Percentiles rank a stretch among this genome's conserved stretches.
These are phyloP conservation scores for Drosophila austrosaltans DNA, from an alignment of 2,888 invertebrate species.

Conservation along the genomic window DNA sequence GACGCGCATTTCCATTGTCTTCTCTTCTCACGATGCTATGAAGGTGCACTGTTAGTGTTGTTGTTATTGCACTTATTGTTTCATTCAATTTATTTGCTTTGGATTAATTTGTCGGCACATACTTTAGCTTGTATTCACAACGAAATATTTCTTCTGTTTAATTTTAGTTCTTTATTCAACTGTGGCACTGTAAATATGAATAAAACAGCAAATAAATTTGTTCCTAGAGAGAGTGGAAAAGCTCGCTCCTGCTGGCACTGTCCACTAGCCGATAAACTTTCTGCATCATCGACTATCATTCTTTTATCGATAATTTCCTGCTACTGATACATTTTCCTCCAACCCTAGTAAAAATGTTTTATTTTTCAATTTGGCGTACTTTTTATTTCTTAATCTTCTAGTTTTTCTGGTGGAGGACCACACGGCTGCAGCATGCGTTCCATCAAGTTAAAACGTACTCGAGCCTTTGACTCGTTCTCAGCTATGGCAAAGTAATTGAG, in stretches of 20 bases:
- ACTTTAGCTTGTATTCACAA: constrained; percentile 33
- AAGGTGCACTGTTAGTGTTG: constrained; percentile 41
- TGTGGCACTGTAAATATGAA: constrained; percentile 49
- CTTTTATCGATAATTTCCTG: neutral
- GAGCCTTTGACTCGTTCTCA: constrained; percentile 98
- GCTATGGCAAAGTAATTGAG: constrained; percentile 96
- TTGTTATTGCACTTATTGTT: constrained; percentile 43
- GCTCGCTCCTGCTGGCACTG: constrained; percentile 60
- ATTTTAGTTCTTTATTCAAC: constrained; percentile 39
- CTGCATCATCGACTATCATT: neutral
- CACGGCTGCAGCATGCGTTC: constrained; percentile 99
- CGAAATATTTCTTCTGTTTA: constrained; percentile 25
- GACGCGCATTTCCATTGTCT: constrained; percentile 44
- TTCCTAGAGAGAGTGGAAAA: constrained; percentile 52
- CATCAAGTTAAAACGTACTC: constrained; percentile 97
- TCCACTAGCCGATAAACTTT: constrained; percentile 29
- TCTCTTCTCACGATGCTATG: constrained; percentile 32
- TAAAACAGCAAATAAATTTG: constrained; percentile 73
- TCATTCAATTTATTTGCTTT: constrained; percentile 19
- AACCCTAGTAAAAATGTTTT: constrained; percentile 24
- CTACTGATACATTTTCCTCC: neutral
- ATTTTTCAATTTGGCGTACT: constrained; percentile 10
- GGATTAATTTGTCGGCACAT: constrained; percentile 35
- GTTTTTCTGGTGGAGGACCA: constrained; percentile 98
- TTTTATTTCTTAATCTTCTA: constrained; percentile 88